Conservation (phyloP, 35 echinoderm and acorn worm species). For the Chiridota heheva region DNA sequence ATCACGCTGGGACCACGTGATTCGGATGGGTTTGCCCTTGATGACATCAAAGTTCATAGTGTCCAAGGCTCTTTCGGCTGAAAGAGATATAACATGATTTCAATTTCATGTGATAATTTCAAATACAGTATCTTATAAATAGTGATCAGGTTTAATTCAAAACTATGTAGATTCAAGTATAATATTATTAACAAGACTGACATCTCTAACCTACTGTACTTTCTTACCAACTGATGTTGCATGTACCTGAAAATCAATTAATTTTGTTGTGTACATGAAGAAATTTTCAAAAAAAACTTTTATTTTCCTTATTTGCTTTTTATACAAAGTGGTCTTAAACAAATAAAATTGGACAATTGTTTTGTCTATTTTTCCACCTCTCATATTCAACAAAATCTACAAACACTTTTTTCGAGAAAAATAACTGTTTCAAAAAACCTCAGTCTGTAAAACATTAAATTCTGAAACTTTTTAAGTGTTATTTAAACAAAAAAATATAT, state of each 20-base stretch:
- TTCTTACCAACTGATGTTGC: neutral
- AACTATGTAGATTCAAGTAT: too few relatives aligned
- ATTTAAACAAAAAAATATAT: neutral
- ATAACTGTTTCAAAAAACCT: neutral
- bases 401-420: too few relatives aligned
- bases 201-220: neutral
- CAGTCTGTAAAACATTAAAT: neutral
- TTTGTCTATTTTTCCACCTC: too few relatives aligned
- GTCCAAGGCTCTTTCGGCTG: slow-evolving; percentile 64
- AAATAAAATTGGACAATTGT: too few relatives aligned
- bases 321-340: too few relatives aligned
- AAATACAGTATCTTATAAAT: neutral
- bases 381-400: too few relatives aligned
- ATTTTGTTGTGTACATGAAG: neutral
- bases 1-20: slow-evolving; percentile 83
- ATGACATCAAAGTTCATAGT: slow-evolving; percentile 76
- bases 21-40: slow-evolving; percentile 61
- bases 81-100: slow-evolving; percentile 5
- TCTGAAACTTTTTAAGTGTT: neutral
- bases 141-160: neutral
- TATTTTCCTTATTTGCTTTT: too few relatives aligned
- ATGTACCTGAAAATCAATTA: neutral
- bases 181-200: too few relatives aligned
- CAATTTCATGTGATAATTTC: neutral
- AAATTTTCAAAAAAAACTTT: too few relatives aligned